Base-by-base conservation (phyloP, 1,140 invertebrate species). In the Philopotamus ludificatus region DNA sequence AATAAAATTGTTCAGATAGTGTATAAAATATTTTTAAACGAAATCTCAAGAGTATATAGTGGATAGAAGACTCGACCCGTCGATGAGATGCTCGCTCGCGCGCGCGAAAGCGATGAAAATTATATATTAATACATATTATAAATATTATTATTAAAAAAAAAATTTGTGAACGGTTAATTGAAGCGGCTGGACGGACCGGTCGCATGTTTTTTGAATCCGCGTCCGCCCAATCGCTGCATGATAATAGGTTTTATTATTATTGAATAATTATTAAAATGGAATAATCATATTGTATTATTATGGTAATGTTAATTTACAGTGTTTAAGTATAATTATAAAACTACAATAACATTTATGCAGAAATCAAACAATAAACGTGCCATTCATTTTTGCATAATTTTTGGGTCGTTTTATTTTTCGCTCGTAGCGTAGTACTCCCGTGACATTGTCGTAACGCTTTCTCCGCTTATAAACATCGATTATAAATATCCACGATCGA, bases 301-400 rank as follows among this genome's bases (percentile, higher is more conserved):
- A 50, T 62, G 45, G 51, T 62, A 51, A 62, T 62, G 41, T 49
- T 60, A 28, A 60, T 50, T n/a, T 49, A 62, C 28, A 60, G 21
- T 51, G 26, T 50, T 51, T 70, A 70, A 63, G 39, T 39, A 70
- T 70, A 67, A 70, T 70, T 65, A 41, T 50, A 66, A 65, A 64
- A 70, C 62, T 66, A 63, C 25, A 54, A 70, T 57, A 57, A 66
- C 65, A 62, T 70, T 70, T 70, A 70, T 70, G 68, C 68, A 70
- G 60, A 70, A 70, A 66, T 70, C 66, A 70, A 66, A 70, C 65
- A 70, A 70, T 70, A 70, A 70, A 70, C 60, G 68, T 70, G 68
- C 68, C 68, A 70, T 70, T 69, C 68, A 67, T 64, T 70, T 70
- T 70, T 70, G 68, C 68, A 70, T 70, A 70, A 51, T 25, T n/a